These are phyloP conservation scores for Cosmia pyralina DNA, from an alignment of 2,888 invertebrate species.

Conservation along the genomic window DNA sequence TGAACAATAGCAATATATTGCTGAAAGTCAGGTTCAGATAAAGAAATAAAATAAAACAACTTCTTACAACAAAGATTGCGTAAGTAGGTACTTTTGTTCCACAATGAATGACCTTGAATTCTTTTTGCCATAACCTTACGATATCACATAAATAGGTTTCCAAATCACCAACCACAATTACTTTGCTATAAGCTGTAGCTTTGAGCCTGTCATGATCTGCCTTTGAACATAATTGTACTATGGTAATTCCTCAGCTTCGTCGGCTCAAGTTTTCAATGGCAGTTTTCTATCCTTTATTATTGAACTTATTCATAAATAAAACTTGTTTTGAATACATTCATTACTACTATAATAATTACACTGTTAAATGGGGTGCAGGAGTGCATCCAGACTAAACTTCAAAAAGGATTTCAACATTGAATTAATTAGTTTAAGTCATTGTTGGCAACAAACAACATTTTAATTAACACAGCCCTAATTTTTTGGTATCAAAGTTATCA, in stretches of 20 bases:
- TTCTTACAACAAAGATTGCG: slow-evolving; percentile 6
- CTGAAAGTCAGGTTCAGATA: slow-evolving; percentile 3
- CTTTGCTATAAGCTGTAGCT: background rate
- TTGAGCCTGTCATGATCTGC: background rate
- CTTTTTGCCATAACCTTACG: background rate
- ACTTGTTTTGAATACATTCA: background rate
- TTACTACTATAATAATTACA: background rate
- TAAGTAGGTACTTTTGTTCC: slow-evolving; percentile 6
- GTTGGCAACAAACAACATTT: background rate
- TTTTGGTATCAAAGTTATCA: background rate
- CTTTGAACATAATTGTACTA: background rate
- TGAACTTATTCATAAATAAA: background rate
- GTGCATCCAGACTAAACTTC: background rate
- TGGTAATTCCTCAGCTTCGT: background rate
- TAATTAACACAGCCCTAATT: background rate
- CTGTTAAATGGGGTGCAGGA: background rate
- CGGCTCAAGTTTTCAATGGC: background rate
- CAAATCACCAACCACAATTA: too few species aligned
- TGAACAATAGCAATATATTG: background rate
- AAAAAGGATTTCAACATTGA: background rate
- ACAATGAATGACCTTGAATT: background rate
- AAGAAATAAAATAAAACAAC: slow-evolving; percentile 3
- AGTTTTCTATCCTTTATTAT: background rate
- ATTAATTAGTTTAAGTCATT: background rate
- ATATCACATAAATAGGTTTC: background rate